Base-by-base conservation (phyloP, 2,797 vertebrate species). In the Malacoctenus gilli region DNA sequence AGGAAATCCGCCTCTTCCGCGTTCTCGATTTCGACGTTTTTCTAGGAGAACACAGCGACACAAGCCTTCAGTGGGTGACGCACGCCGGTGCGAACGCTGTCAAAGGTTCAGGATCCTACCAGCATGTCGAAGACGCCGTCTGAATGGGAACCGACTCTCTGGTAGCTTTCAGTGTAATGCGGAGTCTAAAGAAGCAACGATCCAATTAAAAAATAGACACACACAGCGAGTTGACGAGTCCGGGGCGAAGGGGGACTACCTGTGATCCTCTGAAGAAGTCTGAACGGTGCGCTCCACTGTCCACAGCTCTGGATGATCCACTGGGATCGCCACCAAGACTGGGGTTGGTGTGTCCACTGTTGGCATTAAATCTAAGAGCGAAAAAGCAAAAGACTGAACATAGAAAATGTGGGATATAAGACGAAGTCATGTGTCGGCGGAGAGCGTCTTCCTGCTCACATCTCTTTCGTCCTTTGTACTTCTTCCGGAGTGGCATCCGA, bases 1-100 rank as follows among this genome's bases (percentile, higher is more conserved):
- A 93, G 77, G 64, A 91, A 92, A 16, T 87, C 76, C 2, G 92
- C 92, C 16, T 93, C 90, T 62, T 92, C 89, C 56, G 69, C 71
- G 66, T 86, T 92, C 16, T 92, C 86, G 36, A 93, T 92, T 77
- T 92, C 80, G 65, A 92, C 73, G 38, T 83, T 84, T 58, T 81
- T 87, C 92, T 93, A 58, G 10, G n/a, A 42, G 34, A 20, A 38
- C 38, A 47, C 55, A 53, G 15, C 14, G 11, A 48, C 5, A 23
- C 20, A 56, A 9, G 16, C 1, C 9, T 28, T 28, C 9, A 28
- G 25, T 28, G 25, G 9, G 6, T 51, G 3, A 5, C 5, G 11
- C 6, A 15, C 8, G 20, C 7, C 30, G 36, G 2, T 21, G 8
- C 4, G 0, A 34, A 23, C 18, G 21, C n/a, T 32, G 34, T n/a